Evolutionary conservation across 92 coral and sea anemone genomes (phyloP).

Genomic region (Epizoanthus scotinus): DNA sequence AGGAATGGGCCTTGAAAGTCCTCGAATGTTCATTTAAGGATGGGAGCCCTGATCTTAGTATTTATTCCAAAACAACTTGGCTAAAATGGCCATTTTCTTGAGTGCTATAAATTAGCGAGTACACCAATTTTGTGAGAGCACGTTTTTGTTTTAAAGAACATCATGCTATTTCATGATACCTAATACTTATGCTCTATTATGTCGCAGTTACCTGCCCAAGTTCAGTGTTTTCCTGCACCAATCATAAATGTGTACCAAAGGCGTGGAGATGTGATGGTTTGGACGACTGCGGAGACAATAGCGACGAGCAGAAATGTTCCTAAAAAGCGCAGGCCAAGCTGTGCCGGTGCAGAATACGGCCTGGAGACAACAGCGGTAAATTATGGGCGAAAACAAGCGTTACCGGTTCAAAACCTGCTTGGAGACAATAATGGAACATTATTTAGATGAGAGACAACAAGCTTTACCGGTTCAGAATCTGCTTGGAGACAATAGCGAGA

Average conservation of each 20-base stretch:
- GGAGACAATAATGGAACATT: neutral
- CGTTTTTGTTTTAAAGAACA: too few species aligned
- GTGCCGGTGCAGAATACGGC: neutral
- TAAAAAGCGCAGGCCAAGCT: neutral
- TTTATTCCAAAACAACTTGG: too few species aligned
- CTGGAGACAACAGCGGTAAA: neutral
- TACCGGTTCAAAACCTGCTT: conserved; percentile 5
- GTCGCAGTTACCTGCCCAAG: conserved; percentile 24
- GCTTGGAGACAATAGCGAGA: neutral
- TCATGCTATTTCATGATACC: too few species aligned
- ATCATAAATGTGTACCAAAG: neutral
- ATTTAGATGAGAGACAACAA: neutral
- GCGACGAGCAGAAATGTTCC: conserved; percentile 11
- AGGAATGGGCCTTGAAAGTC: too few species aligned
- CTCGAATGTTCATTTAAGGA: too few species aligned
- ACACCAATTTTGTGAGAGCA: neutral
- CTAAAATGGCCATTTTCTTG: too few species aligned
- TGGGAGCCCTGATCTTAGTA: too few species aligned
- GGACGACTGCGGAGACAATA: conserved; percentile 17
- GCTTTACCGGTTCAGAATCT: conserved; percentile 4
- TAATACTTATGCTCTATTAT: neutral
- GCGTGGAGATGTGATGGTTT: conserved; percentile 8
- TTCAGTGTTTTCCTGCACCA: conserved; percentile 9
- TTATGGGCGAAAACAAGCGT: neutral
- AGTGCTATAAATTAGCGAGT: neutral